Base-by-base conservation (phyloP, 1,140 invertebrate genomes). In the Bathynomus jamesi region DNA sequence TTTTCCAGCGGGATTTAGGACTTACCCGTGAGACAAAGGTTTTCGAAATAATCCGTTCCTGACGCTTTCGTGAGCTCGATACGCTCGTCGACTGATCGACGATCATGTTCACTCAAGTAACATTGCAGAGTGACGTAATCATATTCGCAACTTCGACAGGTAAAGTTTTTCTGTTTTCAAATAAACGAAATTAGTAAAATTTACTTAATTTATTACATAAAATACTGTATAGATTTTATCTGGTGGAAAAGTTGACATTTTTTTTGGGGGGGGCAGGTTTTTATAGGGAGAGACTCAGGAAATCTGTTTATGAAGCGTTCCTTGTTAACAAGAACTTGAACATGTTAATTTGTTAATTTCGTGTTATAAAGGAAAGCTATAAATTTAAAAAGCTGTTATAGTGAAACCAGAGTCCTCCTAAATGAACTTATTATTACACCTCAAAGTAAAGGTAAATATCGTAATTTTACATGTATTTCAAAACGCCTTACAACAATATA, bases 21-120 rank as follows among this genome's bases (percentile, higher is more conserved):
- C 78, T 83, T 82, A 87, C 91, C 89, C 84, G 92, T 91, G 74
- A 96, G 83, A 79, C 94, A 96, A n/a, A 95, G 85, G 83, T 96
- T 96, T 84, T 96, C 94, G 81, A 96, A 96, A 80, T 96, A 96
- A 81, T 96, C 94, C 3, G 94, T 91, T 27, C 93, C 94, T 78
- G 91, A 90, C 1, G 91, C 91, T 78, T 96, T 93, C 2, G 92
- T 89, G 72, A 96, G 88, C 79, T 94, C 91, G 28, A 80, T 74
- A n/a, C 76, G 89, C 79, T 91, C 91, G 0, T 89, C 90, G 0
- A 89, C 91, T 0, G 92, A 92, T 73, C 94, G 85, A 24, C 94
- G 84, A 81, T 96, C 94, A 4, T 91, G 89, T 79, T 95, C 93
- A 79, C 91, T 93, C 17, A 96, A 85, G 70, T 93, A 90, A 79